These are phyloP conservation scores for Mormoops blainvillei DNA, from an alignment of 2,113 vertebrate species.

Conservation along the genomic window DNA sequence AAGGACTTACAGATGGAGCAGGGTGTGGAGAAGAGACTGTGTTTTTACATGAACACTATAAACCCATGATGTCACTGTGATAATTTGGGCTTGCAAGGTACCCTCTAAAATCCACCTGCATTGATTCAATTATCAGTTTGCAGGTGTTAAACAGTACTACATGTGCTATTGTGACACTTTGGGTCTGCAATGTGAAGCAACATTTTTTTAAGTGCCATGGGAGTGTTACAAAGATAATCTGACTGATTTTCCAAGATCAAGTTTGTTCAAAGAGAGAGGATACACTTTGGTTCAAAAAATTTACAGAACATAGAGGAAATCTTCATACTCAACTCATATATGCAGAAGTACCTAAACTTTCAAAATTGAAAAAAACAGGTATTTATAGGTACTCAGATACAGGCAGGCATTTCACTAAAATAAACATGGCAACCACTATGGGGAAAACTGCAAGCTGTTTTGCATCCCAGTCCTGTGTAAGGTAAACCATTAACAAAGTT, in stretches of 20 bases:
- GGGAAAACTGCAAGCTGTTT: background rate
- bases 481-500: constrained; percentile 14
- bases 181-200: background rate
- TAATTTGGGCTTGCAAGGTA: constrained; percentile 36
- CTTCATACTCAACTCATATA: background rate
- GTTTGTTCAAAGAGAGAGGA: background rate
- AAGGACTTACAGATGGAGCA: background rate
- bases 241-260: constrained; percentile 21
- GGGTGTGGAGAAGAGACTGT: background rate
- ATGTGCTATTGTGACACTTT: constrained; percentile 13
- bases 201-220: constrained; percentile 16
- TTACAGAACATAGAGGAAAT: background rate
- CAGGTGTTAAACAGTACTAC: background rate
- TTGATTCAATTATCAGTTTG: constrained; percentile 31
- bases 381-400: background rate
- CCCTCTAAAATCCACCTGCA: constrained; percentile 27
- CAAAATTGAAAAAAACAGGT: background rate
- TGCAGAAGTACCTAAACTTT: background rate
- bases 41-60: constrained; percentile 32
- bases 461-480: background rate
- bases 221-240: background rate
- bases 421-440: background rate
- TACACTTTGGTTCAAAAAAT: background rate
- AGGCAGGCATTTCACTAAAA: background rate
- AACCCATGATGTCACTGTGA: constrained; percentile 32